Evolutionary conservation across 2,888 invertebrate genomes (phyloP), one percentile per base, ranked within the genome.

Genomic region (Adineta ricciae): DNA sequence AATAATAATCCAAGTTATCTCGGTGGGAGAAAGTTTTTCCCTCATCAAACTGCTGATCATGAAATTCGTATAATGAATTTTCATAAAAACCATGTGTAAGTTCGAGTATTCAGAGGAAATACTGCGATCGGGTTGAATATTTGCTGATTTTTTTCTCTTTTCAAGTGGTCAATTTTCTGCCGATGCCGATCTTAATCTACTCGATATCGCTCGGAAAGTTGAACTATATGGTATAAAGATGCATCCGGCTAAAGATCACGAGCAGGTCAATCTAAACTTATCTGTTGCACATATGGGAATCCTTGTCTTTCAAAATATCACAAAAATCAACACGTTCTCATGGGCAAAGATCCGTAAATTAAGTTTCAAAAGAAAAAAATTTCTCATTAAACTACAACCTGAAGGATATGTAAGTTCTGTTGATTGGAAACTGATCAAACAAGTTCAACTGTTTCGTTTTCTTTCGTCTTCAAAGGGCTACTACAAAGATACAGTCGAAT

Each of bases 331-430:
- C 92, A 98, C 97, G 64, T 99, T 99, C 92, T 97, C 97, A 87
- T 99, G 99, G 99, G 97, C 97, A 86, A 98, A 98, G 93, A 96
- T 99, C 88, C 93, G 99, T 87, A 99, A 99, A 92, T 94, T 99
- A 88, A 97, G 97, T 87, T 99, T 99, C 91, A 99, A 99, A 91
- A 93, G 98, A 89, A 97, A 97, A 93, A 93, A 95, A 90, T 96
- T 98, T 91, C 93, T 99, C 85, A 95, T 99, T 88, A 99, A 99
- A 92, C 92, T 99, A 86, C 98, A 99, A 91, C 97, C 98, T 1
- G 99, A 99, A 87, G 92, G 90, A 86, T 91, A 91, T 88, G 64
- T 64, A 64, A 64, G 64, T 19, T 32, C 19, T 64, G 16, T 32
- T 32, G 32, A 32, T 32, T 56, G n/a, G 9, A 16, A 19, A 2